Base-by-base conservation (phyloP, 2,888 invertebrate genomes). In the Pseudococcus viburni region DNA sequence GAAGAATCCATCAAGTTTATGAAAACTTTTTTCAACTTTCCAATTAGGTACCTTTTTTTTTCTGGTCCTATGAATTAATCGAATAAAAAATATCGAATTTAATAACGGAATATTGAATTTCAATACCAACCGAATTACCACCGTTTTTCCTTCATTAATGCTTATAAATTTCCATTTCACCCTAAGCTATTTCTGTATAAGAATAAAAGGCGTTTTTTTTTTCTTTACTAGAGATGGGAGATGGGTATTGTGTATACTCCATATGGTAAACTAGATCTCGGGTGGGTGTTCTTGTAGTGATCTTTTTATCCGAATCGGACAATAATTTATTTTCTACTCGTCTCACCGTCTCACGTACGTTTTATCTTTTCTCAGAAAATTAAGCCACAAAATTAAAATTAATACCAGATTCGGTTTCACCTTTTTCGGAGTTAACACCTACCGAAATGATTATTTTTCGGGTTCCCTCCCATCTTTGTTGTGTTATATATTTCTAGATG, bases 311-410 rank as follows among this genome's bases (percentile, higher is more conserved):
- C 11, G 64, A 64, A 64, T 64, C 64, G 12, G 64, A 11, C 64
- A 64, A 22, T 64, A 19, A 64, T 64, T 64, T 64, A 64, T 64
- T 64, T 64, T 64, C 19, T 1, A 64, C 64, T 64, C 64, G 9
- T 64, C 64, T 33, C 26, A 3, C 26, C 64, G 9, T 64, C 64
- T 33, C 26, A 3, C 26, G 26, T 3, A 33, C 1, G 17, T 51
- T 64, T 64, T 64, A 64, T 64, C 19, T 64, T 64, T 64, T 64
- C 64, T 64, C 12, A 64, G 64, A 64, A 64, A 64, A 64, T 64
- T 64, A 64, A 64, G 64, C 64, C 22, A 64, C 64, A 64, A 64
- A 11, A 64, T 22, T 64, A 22, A 64, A 64, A 64, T 64, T 64
- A 64, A 64, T 64, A 22, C 22, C 64, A 22, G 64, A 64, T 64